phyloP scores from a whole-genome alignment of 2,888 invertebrate genomes.

The Schizotus pectinicornis region DNA sequence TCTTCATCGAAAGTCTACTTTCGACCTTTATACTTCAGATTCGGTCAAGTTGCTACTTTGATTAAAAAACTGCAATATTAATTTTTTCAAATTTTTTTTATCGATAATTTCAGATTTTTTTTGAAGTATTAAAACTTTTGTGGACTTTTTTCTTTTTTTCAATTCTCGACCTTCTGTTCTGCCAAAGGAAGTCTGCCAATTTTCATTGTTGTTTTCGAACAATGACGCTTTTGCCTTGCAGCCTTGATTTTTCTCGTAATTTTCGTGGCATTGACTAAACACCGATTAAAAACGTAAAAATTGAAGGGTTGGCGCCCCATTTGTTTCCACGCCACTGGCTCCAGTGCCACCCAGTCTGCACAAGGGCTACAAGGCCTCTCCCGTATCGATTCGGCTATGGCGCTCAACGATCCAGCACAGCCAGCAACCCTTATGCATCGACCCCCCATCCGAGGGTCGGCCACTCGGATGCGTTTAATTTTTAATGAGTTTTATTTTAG shows the following conservation, averaged over 20 bases:
- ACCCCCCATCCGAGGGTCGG: constrained; percentile 29
- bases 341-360: constrained; percentile 19
- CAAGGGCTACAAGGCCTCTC: constrained; percentile 18
- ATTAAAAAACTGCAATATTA: too few species aligned
- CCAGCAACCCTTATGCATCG: constrained; percentile 32
- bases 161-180: too few species aligned
- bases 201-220: too few species aligned
- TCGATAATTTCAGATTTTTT: too few species aligned
- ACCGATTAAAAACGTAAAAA: background rate
- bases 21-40: too few species aligned
- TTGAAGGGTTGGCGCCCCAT: background rate
- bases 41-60: too few species aligned
- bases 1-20: too few species aligned
- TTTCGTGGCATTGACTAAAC: background rate
- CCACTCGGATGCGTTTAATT: constrained; percentile 31
- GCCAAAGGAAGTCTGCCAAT: too few species aligned
- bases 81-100: too few species aligned
- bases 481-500: constrained; percentile 38
- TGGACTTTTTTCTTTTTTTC: too few species aligned
- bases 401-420: constrained; percentile 1
- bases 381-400: constrained; percentile 29
- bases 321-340: constrained; percentile 11
- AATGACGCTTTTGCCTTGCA: background rate
- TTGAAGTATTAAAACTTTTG: too few species aligned
- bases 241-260: background rate